Conservation (phyloP, 2,797 vertebrate species). For the Hoplostethus mediterraneus region DNA sequence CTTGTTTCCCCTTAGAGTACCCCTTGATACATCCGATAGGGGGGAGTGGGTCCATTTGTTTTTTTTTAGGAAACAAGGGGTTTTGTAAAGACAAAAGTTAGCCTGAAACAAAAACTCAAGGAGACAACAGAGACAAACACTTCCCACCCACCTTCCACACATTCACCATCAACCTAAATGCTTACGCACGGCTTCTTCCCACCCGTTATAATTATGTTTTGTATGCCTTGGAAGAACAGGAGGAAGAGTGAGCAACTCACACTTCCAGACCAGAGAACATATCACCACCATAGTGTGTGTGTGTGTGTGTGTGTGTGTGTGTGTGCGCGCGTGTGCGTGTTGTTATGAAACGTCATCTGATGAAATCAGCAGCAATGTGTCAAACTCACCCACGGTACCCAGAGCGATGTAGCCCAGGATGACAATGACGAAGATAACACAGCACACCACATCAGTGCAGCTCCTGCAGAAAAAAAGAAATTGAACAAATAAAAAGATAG, state of each 20-base stretch:
- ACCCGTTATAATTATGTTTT: not conserved
- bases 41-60: not conserved
- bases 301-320: not conserved
- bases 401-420: conserved; percentile 93
- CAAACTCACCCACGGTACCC: conserved; percentile 93
- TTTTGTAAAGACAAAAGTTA: not conserved
- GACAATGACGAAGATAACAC: conserved; percentile 91
- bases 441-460: conserved; percentile 94
- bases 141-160: conserved; percentile 1
- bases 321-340: conserved; percentile 11
- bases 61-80: conserved; percentile 3
- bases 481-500: conserved; percentile 27
- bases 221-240: not conserved
- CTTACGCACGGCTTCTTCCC: not conserved
- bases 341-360: conserved; percentile 51
- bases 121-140: not conserved
- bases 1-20: conserved; percentile 5
- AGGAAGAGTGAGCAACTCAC: conserved; percentile 15
- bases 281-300: conserved; percentile 1
- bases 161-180: not conserved
- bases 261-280: conserved; percentile 10
- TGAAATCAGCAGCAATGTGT: conserved; percentile 53
- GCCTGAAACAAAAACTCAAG: not conserved
- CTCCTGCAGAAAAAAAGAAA: conserved; percentile 80
- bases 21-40: not conserved